A percentile compares a stretch with the other conserved stretches of the same genome.
Evolutionary conservation across 2,113 vertebrate species (phyloP).

Genomic region (Nansenia antarctica): DNA sequence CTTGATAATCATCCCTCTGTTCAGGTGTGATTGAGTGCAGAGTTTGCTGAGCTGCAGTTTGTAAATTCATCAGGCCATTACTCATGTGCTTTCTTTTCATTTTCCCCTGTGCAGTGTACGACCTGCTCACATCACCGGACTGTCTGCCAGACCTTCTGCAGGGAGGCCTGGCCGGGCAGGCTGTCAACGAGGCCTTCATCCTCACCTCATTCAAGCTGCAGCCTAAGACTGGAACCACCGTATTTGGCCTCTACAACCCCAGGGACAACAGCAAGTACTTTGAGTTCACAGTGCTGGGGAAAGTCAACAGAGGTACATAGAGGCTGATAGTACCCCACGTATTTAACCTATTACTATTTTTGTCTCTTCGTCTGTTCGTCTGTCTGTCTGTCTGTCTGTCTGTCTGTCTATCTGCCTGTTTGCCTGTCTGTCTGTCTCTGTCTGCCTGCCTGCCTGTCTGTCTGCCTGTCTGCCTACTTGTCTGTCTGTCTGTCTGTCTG

Average conservation of each 20-base stretch:
- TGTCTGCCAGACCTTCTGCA: slow-evolving; percentile 84
- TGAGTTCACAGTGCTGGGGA: slow-evolving; percentile 92
- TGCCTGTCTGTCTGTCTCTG: too few species aligned
- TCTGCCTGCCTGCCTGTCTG: too few species aligned
- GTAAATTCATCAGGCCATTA: too few species aligned
- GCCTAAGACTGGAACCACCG: slow-evolving; percentile 82
- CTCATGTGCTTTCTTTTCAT: not conserved
- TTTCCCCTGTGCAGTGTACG: slow-evolving; percentile 80
- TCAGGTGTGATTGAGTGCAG: too few species aligned
- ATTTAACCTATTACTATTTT: too few species aligned
- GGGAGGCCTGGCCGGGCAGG: slow-evolving; percentile 81
- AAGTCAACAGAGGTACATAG: slow-evolving; percentile 89
- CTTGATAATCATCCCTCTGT: not conserved
- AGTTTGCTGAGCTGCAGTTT: too few species aligned
- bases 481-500: too few species aligned
- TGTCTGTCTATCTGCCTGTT: too few species aligned
- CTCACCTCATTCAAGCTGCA: slow-evolving; percentile 89
- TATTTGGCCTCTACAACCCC: slow-evolving; percentile 89
- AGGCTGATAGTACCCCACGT: too few species aligned
- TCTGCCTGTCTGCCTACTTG: too few species aligned
- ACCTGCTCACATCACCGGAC: slow-evolving; percentile 90
- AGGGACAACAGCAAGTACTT: slow-evolving; percentile 92
- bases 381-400: too few species aligned
- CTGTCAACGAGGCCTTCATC: slow-evolving; percentile 84
- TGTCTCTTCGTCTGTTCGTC: too few species aligned